Conservation (phyloP, 2,113 vertebrate genomes). For the Eurypyga helias region DNA sequence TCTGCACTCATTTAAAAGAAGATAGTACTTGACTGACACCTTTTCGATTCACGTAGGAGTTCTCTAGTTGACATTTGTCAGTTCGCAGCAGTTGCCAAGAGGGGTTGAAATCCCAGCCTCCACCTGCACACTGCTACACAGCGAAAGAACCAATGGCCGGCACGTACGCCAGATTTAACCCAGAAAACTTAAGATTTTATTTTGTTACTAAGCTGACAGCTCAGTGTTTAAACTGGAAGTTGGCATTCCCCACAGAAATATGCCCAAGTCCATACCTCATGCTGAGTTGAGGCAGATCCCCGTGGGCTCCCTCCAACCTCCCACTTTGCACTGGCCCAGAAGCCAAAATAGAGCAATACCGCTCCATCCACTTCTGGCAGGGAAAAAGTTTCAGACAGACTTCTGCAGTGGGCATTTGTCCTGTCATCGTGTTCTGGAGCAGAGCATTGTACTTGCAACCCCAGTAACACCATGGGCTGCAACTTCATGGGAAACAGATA, state of each 20-base stretch:
- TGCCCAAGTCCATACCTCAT: neutral
- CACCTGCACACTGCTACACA: neutral
- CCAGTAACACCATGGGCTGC: rapidly evolving
- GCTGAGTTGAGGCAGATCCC: neutral
- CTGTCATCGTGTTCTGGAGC: neutral
- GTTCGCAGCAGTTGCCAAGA: neutral
- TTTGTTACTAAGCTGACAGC: neutral
- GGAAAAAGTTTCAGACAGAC: neutral
- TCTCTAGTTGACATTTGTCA: neutral
- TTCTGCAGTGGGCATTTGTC: neutral
- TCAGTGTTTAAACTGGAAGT: neutral
- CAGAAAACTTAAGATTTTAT: neutral
- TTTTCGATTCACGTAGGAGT: neutral
- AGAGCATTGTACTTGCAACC: neutral
- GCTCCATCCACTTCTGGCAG: neutral
- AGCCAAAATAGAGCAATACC: neutral
- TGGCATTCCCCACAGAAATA: neutral
- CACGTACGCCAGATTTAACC: neutral
- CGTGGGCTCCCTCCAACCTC: neutral
- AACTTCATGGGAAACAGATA: rapidly evolving
- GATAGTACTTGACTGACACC: neutral
- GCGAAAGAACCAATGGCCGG: neutral
- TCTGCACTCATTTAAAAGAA: neutral
- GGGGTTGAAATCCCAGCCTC: neutral
- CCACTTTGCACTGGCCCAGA: neutral